A percentile compares a stretch with the other conserved stretches of the same genome.
phyloP scores from a whole-genome alignment of 2,888 invertebrate genomes.

The Venustoraphidia nigricollis region DNA sequence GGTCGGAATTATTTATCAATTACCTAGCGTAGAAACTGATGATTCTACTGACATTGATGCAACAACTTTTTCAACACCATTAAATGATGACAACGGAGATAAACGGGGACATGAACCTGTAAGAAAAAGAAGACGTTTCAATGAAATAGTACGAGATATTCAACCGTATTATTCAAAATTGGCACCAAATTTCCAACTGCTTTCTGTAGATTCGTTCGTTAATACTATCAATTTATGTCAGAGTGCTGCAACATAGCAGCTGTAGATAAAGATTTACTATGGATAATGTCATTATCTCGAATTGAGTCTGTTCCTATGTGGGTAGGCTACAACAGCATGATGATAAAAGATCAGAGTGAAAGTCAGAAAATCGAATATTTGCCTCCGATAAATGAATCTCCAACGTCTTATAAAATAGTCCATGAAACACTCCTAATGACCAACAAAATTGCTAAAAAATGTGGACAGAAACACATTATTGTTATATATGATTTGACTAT shows the following conservation, averaged over 20 bases:
- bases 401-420: conserved; percentile 15
- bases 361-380: conserved; percentile 17
- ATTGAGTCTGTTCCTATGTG: conserved; percentile 16
- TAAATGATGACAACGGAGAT: no score
- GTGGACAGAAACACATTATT: conserved; percentile 14
- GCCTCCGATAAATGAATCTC: conserved; percentile 19
- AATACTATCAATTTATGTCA: conserved; percentile 1
- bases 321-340: conserved; percentile 16
- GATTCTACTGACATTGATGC: no score
- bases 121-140: no score
- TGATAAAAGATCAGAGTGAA: conserved; percentile 11
- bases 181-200: conserved; percentile 10
- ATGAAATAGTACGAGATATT: no score
- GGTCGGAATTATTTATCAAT: no score
- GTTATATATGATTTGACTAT: conserved; percentile 20
- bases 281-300: conserved; percentile 13
- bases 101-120: no score
- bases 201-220: conserved; percentile 9
- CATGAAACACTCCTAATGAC: conserved; percentile 16
- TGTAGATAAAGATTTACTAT: conserved; percentile 16
- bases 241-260: conserved; percentile 11
- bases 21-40: no score
- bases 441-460: conserved; percentile 15
- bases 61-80: no score
- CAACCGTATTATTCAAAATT: conserved; percentile 10